Evolutionary conservation across 2,888 invertebrate genomes (phyloP), one percentile per base, ranked within the genome.

Genomic region (Augiades crinisus): DNA sequence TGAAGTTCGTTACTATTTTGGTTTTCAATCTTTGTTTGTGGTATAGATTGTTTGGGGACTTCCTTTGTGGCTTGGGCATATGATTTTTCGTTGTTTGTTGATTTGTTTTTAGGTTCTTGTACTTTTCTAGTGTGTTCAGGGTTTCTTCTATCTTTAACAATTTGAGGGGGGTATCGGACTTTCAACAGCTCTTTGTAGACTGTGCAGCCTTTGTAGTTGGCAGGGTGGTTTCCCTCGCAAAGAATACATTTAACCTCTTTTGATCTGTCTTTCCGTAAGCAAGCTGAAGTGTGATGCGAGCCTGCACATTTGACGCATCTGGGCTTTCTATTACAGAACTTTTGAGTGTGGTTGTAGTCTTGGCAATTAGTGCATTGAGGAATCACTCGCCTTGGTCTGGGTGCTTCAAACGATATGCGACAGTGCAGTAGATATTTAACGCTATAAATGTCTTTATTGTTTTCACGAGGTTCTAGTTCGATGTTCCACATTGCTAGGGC

Each of bases 181-280:
- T 52, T 58, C 22, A 47, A 55, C 5, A 60, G 19, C 1, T 60
- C 57, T 22, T 43, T 57, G 21, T 58, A 60, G 1, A 57, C 55
- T 12, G 22, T 40, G 17, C 54, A 57, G 7, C 56, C 54, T 13
- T 56, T 56, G 16, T 56, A 62, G 22, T 62, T 59, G 0, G 56
- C 60, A 6, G 59, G 57, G 10, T 62, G 60, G 10, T 60, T 60
- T 3, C 62, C 60, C 1, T 54, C 52, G 33, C 62, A n/a, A n/a
- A n/a, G n/a, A n/a, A n/a, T n/a, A n/a, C n/a, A n/a, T n/a, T n/a
- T n/a, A n/a, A n/a, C n/a, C 59, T 0, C 61, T 49, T 54, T 44
- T 0, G 54, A 57, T 5, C 58, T 33, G n/a, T 33, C 49, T 49
- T 61, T 61, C 5, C 51, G 34, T 8, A 37, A 3, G 12, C 56